phyloP scores from a whole-genome alignment of 2,888 invertebrate species.

The Rhorus exstirpatorius region DNA sequence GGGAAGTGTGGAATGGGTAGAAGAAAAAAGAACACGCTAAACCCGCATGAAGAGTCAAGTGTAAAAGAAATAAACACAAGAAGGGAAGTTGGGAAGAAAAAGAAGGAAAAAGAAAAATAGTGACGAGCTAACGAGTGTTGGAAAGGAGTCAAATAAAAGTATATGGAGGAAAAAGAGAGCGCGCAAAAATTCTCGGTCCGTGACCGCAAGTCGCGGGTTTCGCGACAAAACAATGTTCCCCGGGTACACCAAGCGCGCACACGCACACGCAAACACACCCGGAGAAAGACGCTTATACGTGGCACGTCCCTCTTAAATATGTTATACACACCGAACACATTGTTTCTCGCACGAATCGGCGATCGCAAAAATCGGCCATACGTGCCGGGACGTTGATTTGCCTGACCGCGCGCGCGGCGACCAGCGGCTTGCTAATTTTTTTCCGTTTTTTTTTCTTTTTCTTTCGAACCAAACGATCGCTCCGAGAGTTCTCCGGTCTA shows the following conservation, averaged over 20 bases:
- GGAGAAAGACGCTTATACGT: constrained; percentile 50
- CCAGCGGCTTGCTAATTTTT: constrained; percentile 4
- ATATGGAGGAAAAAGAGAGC: constrained; percentile 55
- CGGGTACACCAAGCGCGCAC: constrained; percentile 45
- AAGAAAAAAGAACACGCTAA: background rate
- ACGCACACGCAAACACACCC: constrained; percentile 26
- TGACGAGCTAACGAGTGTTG: constrained; percentile 44
- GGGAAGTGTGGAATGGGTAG: too few relatives aligned
- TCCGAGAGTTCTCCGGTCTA: constrained; percentile 6
- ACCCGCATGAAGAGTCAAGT: background rate
- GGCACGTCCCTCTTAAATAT: constrained; percentile 73
- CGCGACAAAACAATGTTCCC: constrained; percentile 84
- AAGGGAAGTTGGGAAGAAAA: background rate
- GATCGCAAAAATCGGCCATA: constrained; percentile 69
- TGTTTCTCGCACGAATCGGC: constrained; percentile 83
- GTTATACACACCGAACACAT: constrained; percentile 80
- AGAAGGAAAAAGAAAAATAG: constrained; percentile 29
- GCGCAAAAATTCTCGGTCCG: constrained; percentile 73
- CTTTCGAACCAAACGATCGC: constrained; percentile 8
- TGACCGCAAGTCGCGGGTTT: constrained; percentile 72
- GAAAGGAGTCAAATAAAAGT: constrained; percentile 32
- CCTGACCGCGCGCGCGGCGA: constrained; percentile 36
- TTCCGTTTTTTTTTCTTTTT: background rate
- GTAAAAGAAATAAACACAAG: constrained; percentile 3
- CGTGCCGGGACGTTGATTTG: constrained; percentile 72